phyloP scores from a whole-genome alignment of 2,113 vertebrate genomes.

The Morphnarchus princeps region DNA sequence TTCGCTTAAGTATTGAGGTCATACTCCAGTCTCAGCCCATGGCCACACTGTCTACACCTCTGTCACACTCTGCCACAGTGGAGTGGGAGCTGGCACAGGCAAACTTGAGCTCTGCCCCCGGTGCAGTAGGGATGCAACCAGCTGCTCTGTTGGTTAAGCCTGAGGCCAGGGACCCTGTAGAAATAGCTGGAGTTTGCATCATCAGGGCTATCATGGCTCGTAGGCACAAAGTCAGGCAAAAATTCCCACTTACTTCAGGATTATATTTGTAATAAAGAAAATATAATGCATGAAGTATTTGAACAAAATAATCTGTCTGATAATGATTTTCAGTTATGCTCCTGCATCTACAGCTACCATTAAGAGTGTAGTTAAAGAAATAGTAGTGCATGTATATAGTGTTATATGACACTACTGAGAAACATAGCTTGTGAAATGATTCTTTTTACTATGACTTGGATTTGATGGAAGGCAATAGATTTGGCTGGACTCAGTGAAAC shows the following conservation, averaged over 20 bases:
- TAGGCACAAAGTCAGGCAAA: not conserved
- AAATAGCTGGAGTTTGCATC: not conserved
- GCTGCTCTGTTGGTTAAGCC: not conserved
- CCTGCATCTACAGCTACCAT: not conserved
- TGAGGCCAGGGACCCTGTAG: fast-evolving
- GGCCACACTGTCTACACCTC: not conserved
- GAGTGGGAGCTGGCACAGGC: not conserved
- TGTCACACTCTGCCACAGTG: fast-evolving
- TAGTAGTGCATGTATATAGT: fast-evolving
- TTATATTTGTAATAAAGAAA: not conserved
- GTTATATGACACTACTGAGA: not conserved
- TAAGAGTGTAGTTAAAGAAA: not conserved
- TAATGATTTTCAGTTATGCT: not conserved
- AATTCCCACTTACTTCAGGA: not conserved
- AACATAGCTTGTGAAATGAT: not conserved
- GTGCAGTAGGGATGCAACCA: fast-evolving
- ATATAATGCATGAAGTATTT: not conserved
- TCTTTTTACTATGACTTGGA: not conserved
- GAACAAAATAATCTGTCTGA: not conserved
- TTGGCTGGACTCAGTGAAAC: not conserved
- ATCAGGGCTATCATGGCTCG: too few relatives aligned
- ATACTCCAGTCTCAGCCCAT: not conserved
- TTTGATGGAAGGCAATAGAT: not conserved
- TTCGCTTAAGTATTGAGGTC: fast-evolving
- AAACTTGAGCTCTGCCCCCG: not conserved